Evolutionary conservation across 2,888 invertebrate genomes (phyloP), one percentile per base, ranked within the genome.

Genomic region (Spisula solida): DNA sequence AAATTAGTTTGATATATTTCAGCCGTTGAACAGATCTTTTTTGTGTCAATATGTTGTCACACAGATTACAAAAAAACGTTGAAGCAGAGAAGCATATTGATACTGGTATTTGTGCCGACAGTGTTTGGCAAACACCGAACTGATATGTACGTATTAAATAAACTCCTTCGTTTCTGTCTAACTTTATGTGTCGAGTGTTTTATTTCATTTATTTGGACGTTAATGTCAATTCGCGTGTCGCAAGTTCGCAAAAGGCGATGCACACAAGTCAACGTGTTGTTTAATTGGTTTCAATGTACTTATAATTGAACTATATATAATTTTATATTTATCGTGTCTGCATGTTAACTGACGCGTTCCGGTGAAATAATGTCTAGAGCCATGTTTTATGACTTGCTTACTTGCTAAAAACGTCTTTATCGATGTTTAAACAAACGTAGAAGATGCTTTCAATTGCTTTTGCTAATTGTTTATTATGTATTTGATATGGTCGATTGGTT

Each of bases 1-100:
- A 78, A 85, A 85, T 78, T 55, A 78, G 25, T 78, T 78, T 78
- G 78, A 85, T 55, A 85, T 85, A 85, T 85, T 75, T 31, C 75
- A 16, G 5, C 2, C 41, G 31, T 75, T 18, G 25, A 2, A 47
- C 80, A 47, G 80, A 48, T n/a, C 25, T 80, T 25, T 75, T 66
- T 16, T 60, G 34, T 31, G 75, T 75, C 75, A 75, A 16, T 2
- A 18, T 75, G 75, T 75, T 75, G 75, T 34, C 31, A 31, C 18
- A 34, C 31, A 25, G 31, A 75, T 75, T 75, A 31, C n/a, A n/a
- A n/a, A n/a, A 75, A 31, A 75, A 31, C 31, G 18, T 8, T 16
- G 31, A 8, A 31, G 34, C n/a, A 16, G 6, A 5, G 16, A 16
- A 16, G 10, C 10, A 18, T 34, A 34, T 75, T 34, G 29, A 75